Evolutionary conservation across 1,140 invertebrate genomes (phyloP).

Genomic region (Megalonaias nervosa): DNA sequence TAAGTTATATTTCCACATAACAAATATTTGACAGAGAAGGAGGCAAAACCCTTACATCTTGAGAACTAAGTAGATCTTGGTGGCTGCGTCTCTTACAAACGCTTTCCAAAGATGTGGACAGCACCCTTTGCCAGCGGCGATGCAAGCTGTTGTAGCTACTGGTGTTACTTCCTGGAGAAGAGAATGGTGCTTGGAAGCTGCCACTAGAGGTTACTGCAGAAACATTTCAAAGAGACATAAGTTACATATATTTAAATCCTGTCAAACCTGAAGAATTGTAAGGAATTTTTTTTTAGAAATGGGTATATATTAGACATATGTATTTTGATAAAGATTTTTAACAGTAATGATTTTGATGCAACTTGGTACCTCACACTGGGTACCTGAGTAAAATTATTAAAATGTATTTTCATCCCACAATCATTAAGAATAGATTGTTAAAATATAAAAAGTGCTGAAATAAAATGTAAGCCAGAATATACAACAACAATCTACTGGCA

Average conservation of each 20-base stretch:
- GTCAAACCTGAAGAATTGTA: background rate
- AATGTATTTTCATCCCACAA: too few species aligned
- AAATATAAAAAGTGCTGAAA: too few species aligned
- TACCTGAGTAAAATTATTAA: too few species aligned
- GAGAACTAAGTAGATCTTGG: slow-evolving; percentile 42
- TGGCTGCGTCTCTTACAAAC: slow-evolving; percentile 47
- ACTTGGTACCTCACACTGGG: too few species aligned
- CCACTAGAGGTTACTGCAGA: slow-evolving; percentile 65
- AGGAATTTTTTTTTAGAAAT: background rate
- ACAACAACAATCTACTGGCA: too few species aligned
- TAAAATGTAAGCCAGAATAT: too few species aligned
- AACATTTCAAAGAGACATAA: background rate
- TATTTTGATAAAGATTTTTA: background rate
- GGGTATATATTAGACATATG: background rate
- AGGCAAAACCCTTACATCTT: slow-evolving; percentile 29
- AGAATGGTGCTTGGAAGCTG: slow-evolving; percentile 61
- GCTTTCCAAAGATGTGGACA: slow-evolving; percentile 74
- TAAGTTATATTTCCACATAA: too few species aligned
- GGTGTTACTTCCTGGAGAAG: slow-evolving; percentile 50
- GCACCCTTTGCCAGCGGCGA: slow-evolving; percentile 74
- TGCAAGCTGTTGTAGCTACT: slow-evolving; percentile 68
- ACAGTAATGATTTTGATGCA: too few species aligned
- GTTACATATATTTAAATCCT: background rate
- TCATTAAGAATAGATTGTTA: too few species aligned
- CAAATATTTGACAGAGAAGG: background rate